phyloP scores from a whole-genome alignment of 2,113 vertebrate species.

The Ifrita kowaldi region DNA sequence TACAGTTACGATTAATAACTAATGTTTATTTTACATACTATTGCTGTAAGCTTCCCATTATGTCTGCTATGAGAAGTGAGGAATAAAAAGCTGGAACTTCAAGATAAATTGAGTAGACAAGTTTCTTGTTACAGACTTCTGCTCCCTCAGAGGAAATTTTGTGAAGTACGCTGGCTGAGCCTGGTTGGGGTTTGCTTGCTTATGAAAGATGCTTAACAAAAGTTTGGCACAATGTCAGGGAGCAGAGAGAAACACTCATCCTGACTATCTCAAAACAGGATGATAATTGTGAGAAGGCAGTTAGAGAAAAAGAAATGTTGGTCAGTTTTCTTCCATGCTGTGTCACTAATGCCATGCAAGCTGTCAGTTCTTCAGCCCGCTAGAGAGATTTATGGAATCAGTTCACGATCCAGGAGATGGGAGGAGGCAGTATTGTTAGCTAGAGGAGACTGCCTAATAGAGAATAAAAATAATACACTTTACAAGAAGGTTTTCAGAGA shows the following conservation, averaged over 20 bases:
- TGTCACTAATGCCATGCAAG: constrained; percentile 26
- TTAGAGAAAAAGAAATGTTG: neutral
- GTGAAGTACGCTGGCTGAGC: neutral
- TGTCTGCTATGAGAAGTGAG: neutral
- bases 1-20: neutral
- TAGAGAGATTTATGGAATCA: constrained; percentile 81
- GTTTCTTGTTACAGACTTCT: neutral
- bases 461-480: constrained; percentile 81
- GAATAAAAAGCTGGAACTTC: neutral
- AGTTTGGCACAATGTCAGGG: neutral
- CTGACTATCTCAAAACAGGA: neutral
- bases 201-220: neutral
- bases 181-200: neutral
- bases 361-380: constrained; percentile 70
- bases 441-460: constrained; percentile 60
- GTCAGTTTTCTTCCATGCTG: constrained; percentile 6
- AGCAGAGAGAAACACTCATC: neutral
- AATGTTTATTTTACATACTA: neutral
- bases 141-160: neutral
- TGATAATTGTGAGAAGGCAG: neutral
- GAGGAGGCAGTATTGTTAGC: constrained; percentile 62
- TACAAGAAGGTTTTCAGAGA: constrained; percentile 67
- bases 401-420: constrained; percentile 63
- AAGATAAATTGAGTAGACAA: neutral
- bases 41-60: neutral